Base-by-base conservation (phyloP, 2,797 vertebrate genomes). In the Labeo calbasu region DNA sequence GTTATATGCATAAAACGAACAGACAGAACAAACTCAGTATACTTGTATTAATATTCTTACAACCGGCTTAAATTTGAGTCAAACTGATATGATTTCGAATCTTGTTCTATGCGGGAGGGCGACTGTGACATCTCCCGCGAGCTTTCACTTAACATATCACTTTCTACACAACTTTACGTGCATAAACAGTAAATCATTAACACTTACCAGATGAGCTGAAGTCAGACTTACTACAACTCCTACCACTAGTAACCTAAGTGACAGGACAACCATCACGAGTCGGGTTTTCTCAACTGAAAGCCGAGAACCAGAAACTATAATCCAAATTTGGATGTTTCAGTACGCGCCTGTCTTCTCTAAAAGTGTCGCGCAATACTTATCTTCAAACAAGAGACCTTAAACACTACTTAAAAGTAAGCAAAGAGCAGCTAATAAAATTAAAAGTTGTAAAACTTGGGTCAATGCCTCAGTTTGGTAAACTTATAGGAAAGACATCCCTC, bases 191-290 rank as follows among this genome's bases (percentile, higher is more conserved):
- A 87, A 87, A 84, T 68, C 11, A 12, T 50, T n/a, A 75, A 83
- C 84, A 91, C 94, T 97, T 96, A 98, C 97, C 94, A 95, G 94
- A 88, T 91, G 90, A 87, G 95, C 96, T 93, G 96, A 94, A 92
- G 95, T 96, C 94, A 94, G 82, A 88, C 85, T 87, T 81, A 91
- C 90, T 84, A 92, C 89, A 88, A 94, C 87, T 92, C 95, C 96
- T 88, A 92, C 91, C 92, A 94, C 91, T 85, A 95, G 90, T 57
- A 96, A 83, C 90, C 95, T 95, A 77, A 96, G 93, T 93, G 96
- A 95, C 90, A 95, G 95, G 92, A 94, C 92, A 91, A 95, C 95
- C 97, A 99, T 98, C 96, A 93, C 96, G 94, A 93, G 93, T 92
- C 91, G 88, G 80, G 68, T 82, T 89, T 78, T 77, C 79, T 76